These are phyloP conservation scores for Lepilemur septentrionalis DNA, from an alignment of 2,797 vertebrate genomes.

Conservation along the genomic window DNA sequence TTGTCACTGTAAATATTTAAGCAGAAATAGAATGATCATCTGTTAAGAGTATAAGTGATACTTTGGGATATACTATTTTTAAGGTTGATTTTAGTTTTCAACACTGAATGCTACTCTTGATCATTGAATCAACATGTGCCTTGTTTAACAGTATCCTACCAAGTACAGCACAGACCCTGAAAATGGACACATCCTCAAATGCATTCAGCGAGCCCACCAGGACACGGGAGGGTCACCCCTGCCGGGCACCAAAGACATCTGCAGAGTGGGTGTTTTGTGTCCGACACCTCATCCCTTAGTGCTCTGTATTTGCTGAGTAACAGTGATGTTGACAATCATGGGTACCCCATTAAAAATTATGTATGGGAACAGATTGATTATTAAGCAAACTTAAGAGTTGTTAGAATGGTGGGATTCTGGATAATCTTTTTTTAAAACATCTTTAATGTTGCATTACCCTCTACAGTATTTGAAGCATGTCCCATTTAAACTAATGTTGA, in stretches of 20 bases:
- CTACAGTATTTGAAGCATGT: not conserved
- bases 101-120: not conserved
- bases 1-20: not conserved
- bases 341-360: not conserved
- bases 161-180: conserved; percentile 94
- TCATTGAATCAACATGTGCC: not conserved
- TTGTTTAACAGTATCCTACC: conserved; percentile 88
- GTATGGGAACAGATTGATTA: not conserved
- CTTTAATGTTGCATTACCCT: not conserved
- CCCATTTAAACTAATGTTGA: not conserved
- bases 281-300: rapidly evolving
- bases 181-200: conserved; percentile 91
- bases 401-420: too few species aligned
- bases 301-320: not conserved
- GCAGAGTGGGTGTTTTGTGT: too few species aligned
- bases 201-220: conserved; percentile 95
- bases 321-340: rapidly evolving
- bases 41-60: not conserved
- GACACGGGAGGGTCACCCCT: conserved; percentile 90
- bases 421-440: not conserved
- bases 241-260: rapidly evolving
- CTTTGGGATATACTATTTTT: too few species aligned
- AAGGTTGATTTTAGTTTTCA: not conserved
- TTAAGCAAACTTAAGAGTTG: not conserved
- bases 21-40: not conserved